Base-by-base conservation (phyloP, 2,797 vertebrate genomes). In the Denticeps clupeoides region DNA sequence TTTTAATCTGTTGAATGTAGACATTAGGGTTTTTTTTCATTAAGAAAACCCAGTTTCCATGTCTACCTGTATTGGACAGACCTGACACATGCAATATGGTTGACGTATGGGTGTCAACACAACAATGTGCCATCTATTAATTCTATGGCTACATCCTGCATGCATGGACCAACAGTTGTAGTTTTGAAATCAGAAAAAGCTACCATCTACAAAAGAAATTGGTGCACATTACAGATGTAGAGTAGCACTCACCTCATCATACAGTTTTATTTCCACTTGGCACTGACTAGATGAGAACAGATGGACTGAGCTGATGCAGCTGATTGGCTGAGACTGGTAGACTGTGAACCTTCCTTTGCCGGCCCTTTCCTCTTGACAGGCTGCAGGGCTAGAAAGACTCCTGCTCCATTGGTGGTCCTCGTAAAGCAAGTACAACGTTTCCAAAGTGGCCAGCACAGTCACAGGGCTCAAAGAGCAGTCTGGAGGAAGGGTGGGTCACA, bases 301-400 rank as follows among this genome's bases (percentile, higher is more conserved):
- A 58, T 83, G 63, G 48, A 96, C 69, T 0, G 87, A 89, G 79
- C 89, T 93, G 62, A 98, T 82, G 35, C 83, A 91, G 79, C 87
- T 93, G 75, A 98, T 90, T 0, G 86, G 84, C 60, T 92, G 89
- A 45, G 81, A 87, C 60, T 91, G 91, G 37, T 80, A 71, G 21
- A 82, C 24, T 1, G 54, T 59, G 29, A 77, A 55, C 25, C 44
- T 19, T 8, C 78, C 73, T 12, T 71, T 56, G 31, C 63, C 23
- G 4, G 59, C 15, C 1, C 56, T 63, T 41, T 55, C 32, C 21
- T 45, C 49, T 25, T 70, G 71, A 0, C 35, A 58, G 10, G 46
- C 60, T 1, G 58, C 15, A 13, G 25, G 45, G 24, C 58, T 16
- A 49, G 44, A 52, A 46, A 51, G 43, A 52, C 56, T 76, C 47